Percentiles rank a stretch among this genome's conserved stretches.
Evolutionary conservation across 2,888 invertebrate genomes (phyloP).

Genomic region (Drosophila fungiperda): DNA sequence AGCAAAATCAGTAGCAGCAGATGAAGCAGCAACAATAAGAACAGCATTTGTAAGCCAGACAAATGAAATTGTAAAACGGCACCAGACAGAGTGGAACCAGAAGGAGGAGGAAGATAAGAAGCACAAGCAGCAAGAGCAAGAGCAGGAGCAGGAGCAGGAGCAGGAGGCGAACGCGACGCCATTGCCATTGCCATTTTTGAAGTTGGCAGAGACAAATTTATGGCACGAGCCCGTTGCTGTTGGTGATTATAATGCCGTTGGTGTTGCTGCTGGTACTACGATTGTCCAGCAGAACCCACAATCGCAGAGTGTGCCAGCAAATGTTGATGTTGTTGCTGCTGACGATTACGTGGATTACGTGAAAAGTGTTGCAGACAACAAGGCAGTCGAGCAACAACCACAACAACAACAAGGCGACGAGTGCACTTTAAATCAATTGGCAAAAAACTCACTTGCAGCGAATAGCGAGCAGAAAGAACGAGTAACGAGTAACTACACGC

Average conservation of each 20-base stretch:
- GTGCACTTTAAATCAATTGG: constrained; percentile 6
- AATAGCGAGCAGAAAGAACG: constrained; percentile 9
- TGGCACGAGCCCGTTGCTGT: constrained; percentile 22
- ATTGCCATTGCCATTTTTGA: constrained; percentile 75
- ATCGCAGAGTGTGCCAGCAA: constrained; percentile 28
- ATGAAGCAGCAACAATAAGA: constrained; percentile 34
- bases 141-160: constrained; percentile 32
- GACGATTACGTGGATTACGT: constrained; percentile 74
- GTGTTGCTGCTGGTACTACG: constrained; percentile 43
- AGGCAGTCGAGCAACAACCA: constrained; percentile 12
- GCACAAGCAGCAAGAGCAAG: background rate
- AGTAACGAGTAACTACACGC: constrained; percentile 22
- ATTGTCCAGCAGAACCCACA: constrained; percentile 4
- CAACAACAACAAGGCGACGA: constrained; percentile 22
- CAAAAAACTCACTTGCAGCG: background rate
- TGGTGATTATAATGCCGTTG: constrained; percentile 48
- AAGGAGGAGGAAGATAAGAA: constrained; percentile 3
- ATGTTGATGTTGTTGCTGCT: constrained; percentile 58
- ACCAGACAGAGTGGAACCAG: constrained; percentile 31
- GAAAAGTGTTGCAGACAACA: constrained; percentile 48
- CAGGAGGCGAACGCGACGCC: constrained; percentile 52
- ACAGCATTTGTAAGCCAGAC: constrained; percentile 16
- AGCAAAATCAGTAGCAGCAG: constrained; percentile 21
- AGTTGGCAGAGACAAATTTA: constrained; percentile 12
- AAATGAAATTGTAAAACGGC: constrained; percentile 17